Evolutionary conservation across 2,797 vertebrate species (phyloP), one percentile per base, ranked within the genome.

Genomic region (Cyprinodon diabolis): DNA sequence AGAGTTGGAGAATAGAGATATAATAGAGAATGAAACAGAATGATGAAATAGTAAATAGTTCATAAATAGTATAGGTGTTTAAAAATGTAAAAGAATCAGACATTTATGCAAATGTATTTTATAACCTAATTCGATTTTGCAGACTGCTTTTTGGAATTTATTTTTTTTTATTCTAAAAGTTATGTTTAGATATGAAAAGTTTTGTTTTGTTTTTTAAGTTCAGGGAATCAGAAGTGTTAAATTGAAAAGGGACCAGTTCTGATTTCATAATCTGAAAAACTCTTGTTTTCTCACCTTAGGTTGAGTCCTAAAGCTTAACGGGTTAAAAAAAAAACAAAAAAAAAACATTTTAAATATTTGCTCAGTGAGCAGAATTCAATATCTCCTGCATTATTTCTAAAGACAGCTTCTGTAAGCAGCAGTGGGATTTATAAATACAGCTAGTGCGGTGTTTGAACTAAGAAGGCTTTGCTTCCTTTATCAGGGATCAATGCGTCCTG

Each of bases 401-500:
- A 66, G 51, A n/a, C 4, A 15, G 49, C 14, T 10, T n/a, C 56
- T 52, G 56, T 47, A 57, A 55, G 45, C 65, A n/a, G 51, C 47
- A 60, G 71, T 55, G 21, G 25, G 5, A 11, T 79, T 80, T 74
- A 68, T 71, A 71, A 72, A 69, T 56, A 68, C 66, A 74, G 56
- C 0, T 17, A n/a, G 23, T 0, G 37, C 70, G 43, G 51, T 8
- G 56, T 62, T 52, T 76, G 67, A 77, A 81, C 6, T 73, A 74
- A 77, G 72, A 30, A 54, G 72, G 70, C 76, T 88, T 71, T 81
- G 69, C 67, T 66, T 60, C 56, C 75, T 30, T 72, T 54, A 17
- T 66, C 55, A 23, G 66, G 56, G 76, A 72, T 75, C 78, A 23
- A 74, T 81, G 74, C 80, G 66, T 68, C 57, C 62, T 66, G 62